A percentile compares a stretch with the other conserved stretches of the same genome.
Evolutionary conservation across 2,113 vertebrate genomes (phyloP).

Genomic region (Meriones unguiculatus): DNA sequence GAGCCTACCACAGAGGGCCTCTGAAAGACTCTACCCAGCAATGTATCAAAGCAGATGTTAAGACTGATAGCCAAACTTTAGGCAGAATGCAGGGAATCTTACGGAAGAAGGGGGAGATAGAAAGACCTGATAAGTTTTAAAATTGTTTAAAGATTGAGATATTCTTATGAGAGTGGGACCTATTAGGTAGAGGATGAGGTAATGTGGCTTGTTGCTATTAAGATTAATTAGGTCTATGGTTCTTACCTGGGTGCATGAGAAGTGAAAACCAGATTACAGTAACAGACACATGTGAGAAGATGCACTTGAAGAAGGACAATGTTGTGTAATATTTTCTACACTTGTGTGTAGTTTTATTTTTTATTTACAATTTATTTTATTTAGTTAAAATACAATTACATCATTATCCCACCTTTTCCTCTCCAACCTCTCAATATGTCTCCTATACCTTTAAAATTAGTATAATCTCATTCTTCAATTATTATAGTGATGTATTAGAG

Average conservation of each 20-base stretch:
- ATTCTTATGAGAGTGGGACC: neutral
- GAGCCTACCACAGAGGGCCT: too few relatives aligned
- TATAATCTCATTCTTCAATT: neutral
- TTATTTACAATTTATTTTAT: neutral
- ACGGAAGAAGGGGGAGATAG: too few relatives aligned
- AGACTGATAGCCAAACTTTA: too few relatives aligned
- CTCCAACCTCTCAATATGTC: neutral
- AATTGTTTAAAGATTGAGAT: neutral
- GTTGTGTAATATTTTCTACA: neutral
- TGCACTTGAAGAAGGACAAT: neutral
- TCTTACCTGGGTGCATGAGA: rapidly evolving
- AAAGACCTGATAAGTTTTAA: neutral
- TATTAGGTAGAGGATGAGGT: neutral
- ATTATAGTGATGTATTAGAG: neutral
- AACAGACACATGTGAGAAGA: neutral
- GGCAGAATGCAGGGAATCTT: too few relatives aligned
- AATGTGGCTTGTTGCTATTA: neutral
- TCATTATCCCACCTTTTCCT: neutral
- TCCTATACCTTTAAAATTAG: neutral
- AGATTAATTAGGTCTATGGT: neutral
- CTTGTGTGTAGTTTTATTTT: neutral
- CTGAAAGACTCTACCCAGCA: too few relatives aligned
- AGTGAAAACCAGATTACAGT: neutral
- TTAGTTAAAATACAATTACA: neutral
- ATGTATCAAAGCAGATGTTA: too few relatives aligned